Percentiles rank a stretch among this genome's conserved stretches.
Evolutionary conservation across 2,797 vertebrate genomes (phyloP).

Genomic region (Hydrophis major): DNA sequence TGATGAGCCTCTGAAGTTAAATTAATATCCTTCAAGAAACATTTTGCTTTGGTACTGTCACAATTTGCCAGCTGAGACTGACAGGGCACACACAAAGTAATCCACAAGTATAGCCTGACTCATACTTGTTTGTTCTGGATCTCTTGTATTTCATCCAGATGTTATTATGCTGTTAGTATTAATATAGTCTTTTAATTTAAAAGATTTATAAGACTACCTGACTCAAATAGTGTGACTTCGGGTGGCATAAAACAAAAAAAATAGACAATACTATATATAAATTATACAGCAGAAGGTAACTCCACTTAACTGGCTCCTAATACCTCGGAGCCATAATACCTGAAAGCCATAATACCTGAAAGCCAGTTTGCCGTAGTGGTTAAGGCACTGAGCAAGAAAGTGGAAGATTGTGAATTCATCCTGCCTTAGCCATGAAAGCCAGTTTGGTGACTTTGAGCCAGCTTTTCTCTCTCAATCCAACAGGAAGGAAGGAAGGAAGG

Average conservation of each 20-base stretch:
- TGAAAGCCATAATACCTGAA: not conserved
- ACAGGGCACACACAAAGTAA: not conserved
- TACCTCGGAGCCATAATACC: not conserved
- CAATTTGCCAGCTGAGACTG: slow-evolving; percentile 1
- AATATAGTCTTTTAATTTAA: not conserved
- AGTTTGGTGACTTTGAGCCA: not conserved
- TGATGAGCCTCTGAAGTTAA: not conserved
- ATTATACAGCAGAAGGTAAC: not conserved
- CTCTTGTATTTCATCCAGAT: not conserved
- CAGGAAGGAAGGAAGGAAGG: no score
- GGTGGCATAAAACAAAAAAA: not conserved
- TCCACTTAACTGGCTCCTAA: not conserved
- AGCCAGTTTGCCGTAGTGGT: not conserved
- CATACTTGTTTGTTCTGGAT: not conserved
- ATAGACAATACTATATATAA: not conserved
- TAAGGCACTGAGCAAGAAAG: not conserved
- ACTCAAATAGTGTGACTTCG: not conserved
- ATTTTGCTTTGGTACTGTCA: slow-evolving; percentile 16
- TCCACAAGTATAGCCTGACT: not conserved
- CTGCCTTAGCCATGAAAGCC: not conserved
- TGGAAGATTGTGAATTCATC: not conserved
- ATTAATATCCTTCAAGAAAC: not conserved
- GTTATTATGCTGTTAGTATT: not conserved
- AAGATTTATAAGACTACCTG: not conserved
- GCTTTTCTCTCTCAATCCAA: not conserved